phyloP scores from a whole-genome alignment of 2,797 vertebrate genomes.

The Gymnocypris eckloni region DNA sequence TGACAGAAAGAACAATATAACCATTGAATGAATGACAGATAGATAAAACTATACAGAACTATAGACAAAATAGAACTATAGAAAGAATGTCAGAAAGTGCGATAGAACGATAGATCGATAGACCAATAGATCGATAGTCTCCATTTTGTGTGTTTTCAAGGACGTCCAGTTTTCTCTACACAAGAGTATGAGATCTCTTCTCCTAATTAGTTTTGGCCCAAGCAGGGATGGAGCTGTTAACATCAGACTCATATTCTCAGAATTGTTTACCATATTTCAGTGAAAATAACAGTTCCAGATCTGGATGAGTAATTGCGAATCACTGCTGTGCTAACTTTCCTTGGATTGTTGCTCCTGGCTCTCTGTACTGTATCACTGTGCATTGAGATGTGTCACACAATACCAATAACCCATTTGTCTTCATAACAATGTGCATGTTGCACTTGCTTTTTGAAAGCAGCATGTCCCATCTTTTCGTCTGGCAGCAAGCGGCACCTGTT shows the following conservation, averaged over 20 bases:
- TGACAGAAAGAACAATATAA: not conserved
- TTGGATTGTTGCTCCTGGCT: constrained; percentile 8
- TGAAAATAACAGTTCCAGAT: not conserved
- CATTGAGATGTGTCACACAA: constrained; percentile 46
- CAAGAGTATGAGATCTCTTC: not conserved
- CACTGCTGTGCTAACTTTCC: constrained; percentile 7
- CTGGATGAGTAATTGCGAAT: constrained; percentile 35
- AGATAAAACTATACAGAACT: too few relatives aligned
- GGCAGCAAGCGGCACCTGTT: constrained; percentile 60
- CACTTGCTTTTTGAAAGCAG: constrained; percentile 47
- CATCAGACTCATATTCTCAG: constrained; percentile 14
- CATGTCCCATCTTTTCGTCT: constrained; percentile 40
- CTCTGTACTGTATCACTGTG: not conserved
- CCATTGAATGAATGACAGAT: not conserved
- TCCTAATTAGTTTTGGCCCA: not conserved
- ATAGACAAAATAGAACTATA: not conserved
- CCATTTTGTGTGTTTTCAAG: not conserved
- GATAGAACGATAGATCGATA: rapidly evolving
- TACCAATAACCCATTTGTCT: constrained; percentile 64
- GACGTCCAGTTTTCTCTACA: not conserved
- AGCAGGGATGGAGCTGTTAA: not conserved
- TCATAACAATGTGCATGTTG: constrained; percentile 57
- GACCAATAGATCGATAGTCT: not conserved
- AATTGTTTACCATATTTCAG: constrained; percentile 33
- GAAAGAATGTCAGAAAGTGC: not conserved